Base-by-base conservation (phyloP, 1,140 invertebrate species). In the Mesaphorura yosii region DNA sequence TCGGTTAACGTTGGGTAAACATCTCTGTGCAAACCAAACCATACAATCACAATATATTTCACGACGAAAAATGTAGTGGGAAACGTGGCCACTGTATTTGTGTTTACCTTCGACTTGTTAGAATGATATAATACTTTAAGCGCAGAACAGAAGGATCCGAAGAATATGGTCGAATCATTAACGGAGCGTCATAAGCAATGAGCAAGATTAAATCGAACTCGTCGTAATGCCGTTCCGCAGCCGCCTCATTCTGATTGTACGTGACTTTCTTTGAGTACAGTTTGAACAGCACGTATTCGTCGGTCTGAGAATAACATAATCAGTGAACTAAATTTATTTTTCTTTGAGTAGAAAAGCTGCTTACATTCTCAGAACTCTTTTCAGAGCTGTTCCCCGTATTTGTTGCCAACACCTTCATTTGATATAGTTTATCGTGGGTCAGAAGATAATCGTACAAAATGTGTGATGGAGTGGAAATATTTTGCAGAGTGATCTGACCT, bases 401-500 rank as follows among this genome's bases (percentile, higher is more conserved):
- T 83, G 86, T 86, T 41, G 75, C 68, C 10, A 85, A 70, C 1
- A 80, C 77, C 55, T 76, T 76, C 76, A 88, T 81, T 7, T 75
- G 72, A 65, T 85, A 84, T 12, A 76, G 72, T 53, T 79, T 78
- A 53, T 83, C 78, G 65, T 85, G 79, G 17, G 75, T 76, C 12
- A 84, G 68, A 47, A 88, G 73, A 65, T 86, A 86, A 48, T 81
- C 78, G 67, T 79, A 87, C 1, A 88, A 68, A 48, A 82, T 78
- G 31, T 74, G 70, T 5, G 80, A 76, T 26, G 81, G 75, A 44
- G 78, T 81, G 17, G 76, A 72, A 15, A 81, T 69, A 66, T 82
- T 74, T 19, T 68, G 68, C 22, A 84, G 70, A 4, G 71, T 74
- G 2, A 84, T 66, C 3, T 70, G 12, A n/a, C 56, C 49, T 56